Evolutionary conservation across 2,888 invertebrate species (phyloP).

Genomic region (Lobophora halterata): DNA sequence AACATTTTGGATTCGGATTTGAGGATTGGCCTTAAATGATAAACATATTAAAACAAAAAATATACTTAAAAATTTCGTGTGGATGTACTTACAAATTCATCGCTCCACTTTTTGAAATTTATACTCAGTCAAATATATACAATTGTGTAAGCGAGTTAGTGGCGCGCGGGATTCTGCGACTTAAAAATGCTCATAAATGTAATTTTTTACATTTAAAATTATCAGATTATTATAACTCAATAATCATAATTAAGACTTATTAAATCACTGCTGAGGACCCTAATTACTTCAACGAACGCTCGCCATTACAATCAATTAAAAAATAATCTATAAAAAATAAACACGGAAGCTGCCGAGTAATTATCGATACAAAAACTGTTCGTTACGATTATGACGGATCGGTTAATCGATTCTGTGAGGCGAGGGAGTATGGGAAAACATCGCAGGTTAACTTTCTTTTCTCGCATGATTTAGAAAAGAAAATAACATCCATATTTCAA

Average conservation of each 20-base stretch:
- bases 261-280: constrained; percentile 43
- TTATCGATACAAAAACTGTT: constrained; percentile 56
- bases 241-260: constrained; percentile 23
- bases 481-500: constrained; percentile 1
- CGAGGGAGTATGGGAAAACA: constrained; percentile 63
- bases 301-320: constrained; percentile 60
- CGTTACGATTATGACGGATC: constrained; percentile 59
- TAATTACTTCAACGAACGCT: constrained; percentile 62
- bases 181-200: too few relatives aligned
- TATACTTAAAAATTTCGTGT: too few relatives aligned
- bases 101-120: too few relatives aligned
- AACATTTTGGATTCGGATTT: too few relatives aligned
- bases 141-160: too few relatives aligned
- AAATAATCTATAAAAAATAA: constrained; percentile 54
- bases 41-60: too few relatives aligned
- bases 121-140: too few relatives aligned
- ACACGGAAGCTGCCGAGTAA: constrained; percentile 67
- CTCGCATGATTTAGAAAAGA: constrained; percentile 17
- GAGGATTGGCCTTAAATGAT: too few relatives aligned
- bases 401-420: constrained; percentile 52
- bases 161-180: too few relatives aligned
- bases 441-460: constrained; percentile 65
- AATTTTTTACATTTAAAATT: too few relatives aligned
- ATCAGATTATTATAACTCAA: constrained; percentile 4
- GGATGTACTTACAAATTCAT: too few relatives aligned